Evolutionary conservation across 2,113 vertebrate genomes (phyloP).

Genomic region (Sceloporus tristichus): DNA sequence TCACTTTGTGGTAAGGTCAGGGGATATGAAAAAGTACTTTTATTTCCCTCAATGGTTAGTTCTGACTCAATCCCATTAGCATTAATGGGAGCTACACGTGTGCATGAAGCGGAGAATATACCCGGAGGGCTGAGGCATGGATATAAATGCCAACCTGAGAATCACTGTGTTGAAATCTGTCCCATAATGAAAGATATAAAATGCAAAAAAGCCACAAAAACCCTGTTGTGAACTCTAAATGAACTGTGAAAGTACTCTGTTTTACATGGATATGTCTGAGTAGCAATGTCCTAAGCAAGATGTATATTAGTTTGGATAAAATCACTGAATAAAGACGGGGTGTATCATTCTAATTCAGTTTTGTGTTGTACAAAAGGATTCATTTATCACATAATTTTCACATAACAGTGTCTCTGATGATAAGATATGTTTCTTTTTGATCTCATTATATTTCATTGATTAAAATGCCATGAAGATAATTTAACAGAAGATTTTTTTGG

Average conservation of each 20-base stretch:
- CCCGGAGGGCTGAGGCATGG: conserved; percentile 42
- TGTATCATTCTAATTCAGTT: conserved; percentile 61
- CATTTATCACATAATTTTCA: conserved; percentile 62
- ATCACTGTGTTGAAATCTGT: conserved; percentile 57
- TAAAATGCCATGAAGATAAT: conserved; percentile 62
- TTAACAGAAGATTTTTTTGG: conserved; percentile 44
- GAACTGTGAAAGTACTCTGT: conserved; percentile 70
- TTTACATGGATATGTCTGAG: conserved; percentile 43
- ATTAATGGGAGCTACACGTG: conserved; percentile 54
- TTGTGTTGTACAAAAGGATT: conserved; percentile 62
- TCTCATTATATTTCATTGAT: conserved; percentile 51
- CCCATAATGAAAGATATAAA: conserved; percentile 67
- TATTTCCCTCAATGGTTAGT: conserved; percentile 53
- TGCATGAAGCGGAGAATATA: conserved; percentile 51
- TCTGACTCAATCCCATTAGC: conserved; percentile 59
- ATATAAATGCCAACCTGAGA: conserved; percentile 66
- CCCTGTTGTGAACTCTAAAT: conserved; percentile 65
- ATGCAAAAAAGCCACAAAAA: conserved; percentile 50
- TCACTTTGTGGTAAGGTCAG: conserved; percentile 21
- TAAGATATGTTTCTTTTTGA: conserved; percentile 60
- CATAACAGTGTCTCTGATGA: conserved; percentile 57
- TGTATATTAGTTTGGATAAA: neutral
- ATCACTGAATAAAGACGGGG: conserved; percentile 28
- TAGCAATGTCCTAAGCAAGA: conserved; percentile 54
- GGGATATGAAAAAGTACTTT: conserved; percentile 49